A percentile compares a stretch with the other conserved stretches of the same genome.
Evolutionary conservation across 1,140 invertebrate species (phyloP).

Genomic region (Neodiprion pinetum): DNA sequence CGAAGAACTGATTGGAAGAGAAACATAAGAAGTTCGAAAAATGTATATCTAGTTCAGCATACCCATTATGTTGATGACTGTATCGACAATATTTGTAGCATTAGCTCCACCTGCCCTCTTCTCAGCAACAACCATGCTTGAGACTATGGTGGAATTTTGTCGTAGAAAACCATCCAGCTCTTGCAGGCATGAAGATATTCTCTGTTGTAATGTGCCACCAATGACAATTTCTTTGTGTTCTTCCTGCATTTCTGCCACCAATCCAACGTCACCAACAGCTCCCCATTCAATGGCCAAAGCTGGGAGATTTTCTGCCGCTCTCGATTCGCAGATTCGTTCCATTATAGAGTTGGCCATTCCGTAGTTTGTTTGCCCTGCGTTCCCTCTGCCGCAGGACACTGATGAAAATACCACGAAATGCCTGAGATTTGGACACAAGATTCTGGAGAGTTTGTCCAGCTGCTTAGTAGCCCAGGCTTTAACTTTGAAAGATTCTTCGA

Average conservation of each 20-base stretch:
- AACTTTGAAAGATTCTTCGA: constrained; percentile 56
- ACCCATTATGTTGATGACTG: constrained; percentile 61
- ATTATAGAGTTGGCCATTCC: constrained; percentile 69
- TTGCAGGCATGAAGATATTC: constrained; percentile 68
- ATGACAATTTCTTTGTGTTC: constrained; percentile 67
- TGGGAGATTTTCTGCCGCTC: constrained; percentile 60
- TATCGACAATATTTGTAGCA: constrained; percentile 53
- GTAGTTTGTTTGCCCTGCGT: constrained; percentile 81
- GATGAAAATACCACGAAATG: constrained; percentile 78
- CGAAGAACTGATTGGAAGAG: no score
- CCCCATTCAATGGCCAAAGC: constrained; percentile 69
- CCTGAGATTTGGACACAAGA: constrained; percentile 59
- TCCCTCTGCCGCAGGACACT: constrained; percentile 78
- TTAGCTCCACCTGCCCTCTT: constrained; percentile 52
- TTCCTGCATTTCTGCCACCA: constrained; percentile 71
- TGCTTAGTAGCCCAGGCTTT: constrained; percentile 63
- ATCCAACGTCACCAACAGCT: constrained; percentile 65
- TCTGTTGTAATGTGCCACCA: constrained; percentile 72
- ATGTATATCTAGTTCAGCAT: constrained; percentile 11
- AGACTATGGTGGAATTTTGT: constrained; percentile 66
- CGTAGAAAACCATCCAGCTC: constrained; percentile 66
- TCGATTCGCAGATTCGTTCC: constrained; percentile 67
- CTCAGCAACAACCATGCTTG: constrained; percentile 70
- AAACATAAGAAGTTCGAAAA: no score
- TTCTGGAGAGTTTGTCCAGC: constrained; percentile 62